Evolutionary conservation across 30 jellyfish, hydroid and myxozoan species (phyloP), one percentile per base, ranked within the genome.

Genomic region (Turritopsis rubra): DNA sequence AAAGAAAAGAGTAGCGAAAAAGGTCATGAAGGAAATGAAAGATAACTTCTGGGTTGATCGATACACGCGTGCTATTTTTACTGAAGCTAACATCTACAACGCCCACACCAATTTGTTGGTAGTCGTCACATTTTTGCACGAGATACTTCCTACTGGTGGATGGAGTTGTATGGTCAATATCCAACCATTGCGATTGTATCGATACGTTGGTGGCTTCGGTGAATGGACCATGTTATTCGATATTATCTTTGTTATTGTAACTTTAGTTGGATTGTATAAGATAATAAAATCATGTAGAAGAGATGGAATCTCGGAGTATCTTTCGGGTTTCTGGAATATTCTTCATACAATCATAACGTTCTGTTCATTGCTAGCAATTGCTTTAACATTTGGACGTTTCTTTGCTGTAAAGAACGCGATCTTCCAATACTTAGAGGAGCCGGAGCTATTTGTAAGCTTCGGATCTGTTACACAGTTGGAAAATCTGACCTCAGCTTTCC

Each of bases 371-470:
- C 73, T 87, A 79, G 94, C 98, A 9, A 88, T 88, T 41, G 87
- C 87, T 0, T 74, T 88, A n/a, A 90, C 87, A 13, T 66, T 89
- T 66, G 96, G 95, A 24, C 96, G 98, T 52, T 86, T 85, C 65
- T 89, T 93, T 27, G 96, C 96, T 3, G 98, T 88, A 81, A 92
- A 83, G 90, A 68, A 88, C 86, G 98, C 98, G 29, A 85, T 92
- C 83, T 73, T 70, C 65, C 90, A 81, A 72, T 92, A 84, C 85
- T 41, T 78, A 71, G 52, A 75, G 16, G 93, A 92, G 21, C 96
- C 98, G 3, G 98, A 92, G 71, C 80, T 84, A 52, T 92, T 80
- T 72, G 95, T 88, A 72, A 92, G 98, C 85, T 92, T 92, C 72
- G 84, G 89, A 7, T 80, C 75, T 65, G 96, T 92, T 16, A 96